phyloP scores from a whole-genome alignment of 2,797 vertebrate species.

The Poecilia wingei region DNA sequence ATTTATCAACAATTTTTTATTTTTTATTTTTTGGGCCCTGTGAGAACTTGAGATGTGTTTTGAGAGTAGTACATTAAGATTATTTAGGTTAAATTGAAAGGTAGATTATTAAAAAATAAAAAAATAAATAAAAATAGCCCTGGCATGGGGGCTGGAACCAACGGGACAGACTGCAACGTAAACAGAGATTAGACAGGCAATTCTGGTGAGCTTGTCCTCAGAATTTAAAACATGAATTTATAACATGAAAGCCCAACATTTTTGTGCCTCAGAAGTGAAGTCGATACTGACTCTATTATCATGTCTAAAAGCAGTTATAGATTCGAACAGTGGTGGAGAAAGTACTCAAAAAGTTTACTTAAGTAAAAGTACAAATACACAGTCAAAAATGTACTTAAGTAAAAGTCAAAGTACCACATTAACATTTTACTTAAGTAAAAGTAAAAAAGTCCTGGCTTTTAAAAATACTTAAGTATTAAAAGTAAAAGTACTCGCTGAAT shows the following conservation, averaged over 20 bases:
- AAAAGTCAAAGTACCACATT: too few relatives aligned
- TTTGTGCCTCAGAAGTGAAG: background rate
- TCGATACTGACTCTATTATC: background rate
- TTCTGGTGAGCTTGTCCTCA: background rate
- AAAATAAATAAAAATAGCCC: background rate
- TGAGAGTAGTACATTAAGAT: background rate
- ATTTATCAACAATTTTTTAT: background rate
- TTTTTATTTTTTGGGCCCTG: background rate
- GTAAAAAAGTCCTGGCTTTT: too few relatives aligned
- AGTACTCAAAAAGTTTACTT: too few relatives aligned
- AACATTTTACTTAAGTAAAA: too few relatives aligned
- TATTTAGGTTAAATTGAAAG: background rate
- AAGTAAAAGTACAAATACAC: too few relatives aligned
- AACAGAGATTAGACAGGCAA: constrained; percentile 66
- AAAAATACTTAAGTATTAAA: too few relatives aligned
- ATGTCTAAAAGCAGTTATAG: background rate
- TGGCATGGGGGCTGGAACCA: background rate
- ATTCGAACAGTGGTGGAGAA: too few relatives aligned
- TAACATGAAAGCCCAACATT: background rate
- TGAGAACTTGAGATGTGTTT: background rate
- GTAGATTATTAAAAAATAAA: background rate
- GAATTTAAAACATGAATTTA: background rate
- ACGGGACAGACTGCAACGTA: constrained; percentile 53
- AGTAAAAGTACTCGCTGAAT: too few relatives aligned
- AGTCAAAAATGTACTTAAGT: too few relatives aligned